phyloP scores from a whole-genome alignment of 2,797 vertebrate species.

The Malacoraja senta region DNA sequence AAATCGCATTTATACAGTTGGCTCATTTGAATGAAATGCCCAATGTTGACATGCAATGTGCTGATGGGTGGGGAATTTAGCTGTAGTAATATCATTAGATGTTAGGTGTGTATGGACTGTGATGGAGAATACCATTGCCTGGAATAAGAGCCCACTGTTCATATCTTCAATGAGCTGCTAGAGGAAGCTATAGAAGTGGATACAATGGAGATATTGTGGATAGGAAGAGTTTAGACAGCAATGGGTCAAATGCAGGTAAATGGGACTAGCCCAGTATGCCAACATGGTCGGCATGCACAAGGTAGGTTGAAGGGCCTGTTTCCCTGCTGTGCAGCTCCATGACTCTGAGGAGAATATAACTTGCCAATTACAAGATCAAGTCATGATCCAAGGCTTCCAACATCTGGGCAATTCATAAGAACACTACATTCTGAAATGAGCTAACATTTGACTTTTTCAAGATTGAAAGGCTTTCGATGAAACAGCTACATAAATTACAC shows the following conservation, averaged over 20 bases:
- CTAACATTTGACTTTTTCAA: not conserved
- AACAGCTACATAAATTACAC: not conserved
- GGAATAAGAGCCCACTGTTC: no score
- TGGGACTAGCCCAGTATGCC: no score
- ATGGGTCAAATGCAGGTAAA: no score
- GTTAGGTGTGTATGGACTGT: not conserved
- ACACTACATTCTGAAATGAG: not conserved
- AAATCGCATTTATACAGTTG: not conserved
- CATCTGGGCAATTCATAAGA: not conserved
- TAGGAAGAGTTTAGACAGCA: no score
- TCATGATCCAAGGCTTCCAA: not conserved
- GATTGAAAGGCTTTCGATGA: not conserved
- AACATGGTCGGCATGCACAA: no score
- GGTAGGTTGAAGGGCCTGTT: no score
- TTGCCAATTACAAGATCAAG: not conserved
- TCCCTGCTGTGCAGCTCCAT: no score
- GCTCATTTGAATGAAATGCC: not conserved
- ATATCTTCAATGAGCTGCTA: no score
- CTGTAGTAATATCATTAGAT: not conserved
- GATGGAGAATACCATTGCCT: not conserved
- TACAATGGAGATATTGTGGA: no score
- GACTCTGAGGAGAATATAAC: not conserved
- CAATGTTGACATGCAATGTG: not conserved
- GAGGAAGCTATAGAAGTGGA: no score
- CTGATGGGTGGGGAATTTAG: not conserved